phyloP scores from a whole-genome alignment of 2,888 invertebrate species.

The Helobdella robusta region DNA sequence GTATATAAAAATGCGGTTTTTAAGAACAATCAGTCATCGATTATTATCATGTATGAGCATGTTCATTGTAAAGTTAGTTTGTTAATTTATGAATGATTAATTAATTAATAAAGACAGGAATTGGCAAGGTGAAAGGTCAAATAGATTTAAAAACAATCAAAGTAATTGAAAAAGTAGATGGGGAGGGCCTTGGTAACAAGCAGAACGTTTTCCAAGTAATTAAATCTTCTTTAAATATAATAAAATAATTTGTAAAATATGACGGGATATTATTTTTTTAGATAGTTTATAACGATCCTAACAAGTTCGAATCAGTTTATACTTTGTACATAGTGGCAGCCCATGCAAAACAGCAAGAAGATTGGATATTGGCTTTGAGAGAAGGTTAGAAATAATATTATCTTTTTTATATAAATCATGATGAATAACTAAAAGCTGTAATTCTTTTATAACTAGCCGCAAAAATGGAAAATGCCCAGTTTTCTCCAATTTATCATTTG shows the following conservation, averaged over 20 bases:
- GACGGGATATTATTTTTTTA: too few relatives aligned
- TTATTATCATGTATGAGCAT: too few relatives aligned
- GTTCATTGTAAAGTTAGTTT: too few relatives aligned
- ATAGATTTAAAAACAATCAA: conserved; percentile 23
- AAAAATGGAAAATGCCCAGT: conserved; percentile 25
- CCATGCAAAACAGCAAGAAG: conserved; percentile 65
- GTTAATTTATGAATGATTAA: too few relatives aligned
- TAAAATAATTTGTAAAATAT: too few relatives aligned
- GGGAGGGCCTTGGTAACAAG: conserved; percentile 25
- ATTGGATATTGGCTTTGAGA: conserved; percentile 74
- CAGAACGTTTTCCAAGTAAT: conserved; percentile 29
- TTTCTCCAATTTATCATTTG: conserved; percentile 30
- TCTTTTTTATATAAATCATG: background rate
- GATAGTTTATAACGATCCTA: conserved; percentile 8
- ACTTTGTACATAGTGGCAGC: conserved; percentile 70
- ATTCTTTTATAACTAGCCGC: conserved; percentile 14
- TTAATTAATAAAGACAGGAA: conserved; percentile 9
- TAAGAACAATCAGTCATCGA: too few relatives aligned
- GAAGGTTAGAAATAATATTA: conserved; percentile 56
- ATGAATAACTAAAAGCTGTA: background rate
- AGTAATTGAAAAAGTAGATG: conserved; percentile 30
- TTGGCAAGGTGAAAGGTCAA: conserved; percentile 31
- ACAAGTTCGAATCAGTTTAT: background rate
- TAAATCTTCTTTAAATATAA: too few relatives aligned
- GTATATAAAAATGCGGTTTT: conserved; percentile 26